These are phyloP conservation scores for Nothoprocta pentlandii DNA, from an alignment of 2,113 vertebrate species.

Conservation along the genomic window DNA sequence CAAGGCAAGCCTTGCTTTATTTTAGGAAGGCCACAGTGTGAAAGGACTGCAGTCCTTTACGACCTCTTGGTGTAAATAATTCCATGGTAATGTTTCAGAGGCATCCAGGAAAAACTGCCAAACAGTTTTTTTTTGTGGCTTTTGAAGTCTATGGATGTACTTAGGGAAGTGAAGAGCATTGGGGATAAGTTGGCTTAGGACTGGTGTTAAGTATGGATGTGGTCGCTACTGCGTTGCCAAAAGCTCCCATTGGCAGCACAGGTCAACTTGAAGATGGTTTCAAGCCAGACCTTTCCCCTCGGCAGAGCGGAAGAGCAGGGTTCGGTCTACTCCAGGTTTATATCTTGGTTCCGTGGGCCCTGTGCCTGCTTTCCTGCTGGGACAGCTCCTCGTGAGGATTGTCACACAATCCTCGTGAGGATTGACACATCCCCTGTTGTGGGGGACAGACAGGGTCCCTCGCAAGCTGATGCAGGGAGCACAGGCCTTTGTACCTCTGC, in stretches of 20 bases:
- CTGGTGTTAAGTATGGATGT: not conserved
- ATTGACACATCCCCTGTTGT: not conserved
- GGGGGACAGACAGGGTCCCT: not conserved
- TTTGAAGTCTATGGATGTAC: accelerated
- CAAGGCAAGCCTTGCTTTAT: not conserved
- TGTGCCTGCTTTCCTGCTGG: not conserved
- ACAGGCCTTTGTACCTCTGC: not conserved
- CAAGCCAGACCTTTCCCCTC: not conserved
- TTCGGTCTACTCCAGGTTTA: too few species aligned
- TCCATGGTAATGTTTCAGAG: not conserved
- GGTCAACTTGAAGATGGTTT: not conserved
- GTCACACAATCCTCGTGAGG: too few species aligned
- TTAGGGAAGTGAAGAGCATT: not conserved
- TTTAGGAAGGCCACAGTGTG: not conserved
- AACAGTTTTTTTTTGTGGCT: not conserved
- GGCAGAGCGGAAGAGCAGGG: not conserved
- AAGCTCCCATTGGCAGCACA: not conserved
- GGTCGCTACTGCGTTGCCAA: not conserved
- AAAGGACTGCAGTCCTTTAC: not conserved
- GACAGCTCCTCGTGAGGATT: not conserved
- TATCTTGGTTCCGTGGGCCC: too few species aligned
- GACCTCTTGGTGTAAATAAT: not conserved
- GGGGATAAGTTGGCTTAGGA: not conserved
- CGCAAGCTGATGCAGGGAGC: not conserved
- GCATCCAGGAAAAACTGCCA: not conserved